These are phyloP conservation scores for Xanthia icteritia DNA, from an alignment of 2,888 invertebrate genomes.

Conservation along the genomic window DNA sequence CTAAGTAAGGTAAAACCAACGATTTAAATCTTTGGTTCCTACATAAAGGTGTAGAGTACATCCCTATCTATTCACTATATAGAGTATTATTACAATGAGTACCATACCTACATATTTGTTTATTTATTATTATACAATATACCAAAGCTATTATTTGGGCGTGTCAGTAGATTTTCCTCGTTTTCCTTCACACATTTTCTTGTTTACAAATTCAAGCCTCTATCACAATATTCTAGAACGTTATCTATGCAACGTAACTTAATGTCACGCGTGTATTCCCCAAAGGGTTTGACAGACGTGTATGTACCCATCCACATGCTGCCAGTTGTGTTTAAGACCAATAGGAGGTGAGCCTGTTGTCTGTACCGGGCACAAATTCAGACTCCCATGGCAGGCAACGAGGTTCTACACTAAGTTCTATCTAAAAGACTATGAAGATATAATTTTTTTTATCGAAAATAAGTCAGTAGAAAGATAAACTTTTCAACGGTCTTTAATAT, in stretches of 20 bases:
- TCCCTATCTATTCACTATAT: background rate
- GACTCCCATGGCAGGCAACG: no score
- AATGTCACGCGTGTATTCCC: background rate
- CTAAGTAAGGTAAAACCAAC: background rate
- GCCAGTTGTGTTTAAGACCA: background rate
- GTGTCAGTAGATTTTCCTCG: constrained; percentile 19
- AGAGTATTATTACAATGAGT: background rate
- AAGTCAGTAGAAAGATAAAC: background rate
- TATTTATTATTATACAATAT: background rate
- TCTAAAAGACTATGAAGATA: background rate
- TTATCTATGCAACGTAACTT: background rate
- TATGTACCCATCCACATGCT: background rate
- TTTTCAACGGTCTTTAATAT: constrained; percentile 7
- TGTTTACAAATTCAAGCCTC: constrained; percentile 4
- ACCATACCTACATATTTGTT: background rate
- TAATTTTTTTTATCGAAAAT: background rate
- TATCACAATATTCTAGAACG: background rate
- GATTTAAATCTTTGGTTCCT: background rate
- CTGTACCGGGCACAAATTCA: background rate
- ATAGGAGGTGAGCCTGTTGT: background rate
- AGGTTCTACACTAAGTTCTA: background rate
- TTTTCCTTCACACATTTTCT: constrained; percentile 8
- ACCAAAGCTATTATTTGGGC: constrained; percentile 2
- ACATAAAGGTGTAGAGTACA: background rate
- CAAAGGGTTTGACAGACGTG: background rate